Evolutionary conservation across 92 coral and sea anemone species (phyloP).

Genomic region (Pocillopora meandrina): DNA sequence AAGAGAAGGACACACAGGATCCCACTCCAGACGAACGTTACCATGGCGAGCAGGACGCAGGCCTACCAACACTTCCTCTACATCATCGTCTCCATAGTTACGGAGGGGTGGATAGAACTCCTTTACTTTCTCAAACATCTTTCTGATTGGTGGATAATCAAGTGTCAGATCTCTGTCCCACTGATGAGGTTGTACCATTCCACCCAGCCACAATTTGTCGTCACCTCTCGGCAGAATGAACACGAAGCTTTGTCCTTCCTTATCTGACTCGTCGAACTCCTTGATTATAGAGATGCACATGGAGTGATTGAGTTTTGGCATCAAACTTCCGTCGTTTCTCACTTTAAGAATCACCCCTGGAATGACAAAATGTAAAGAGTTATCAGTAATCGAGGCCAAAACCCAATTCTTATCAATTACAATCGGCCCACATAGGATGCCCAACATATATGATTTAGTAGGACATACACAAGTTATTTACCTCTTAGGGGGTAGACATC

Average conservation of each 20-base stretch:
- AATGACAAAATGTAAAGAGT: background rate
- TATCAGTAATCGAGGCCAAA: background rate
- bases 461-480: background rate
- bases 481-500: conserved; percentile 52
- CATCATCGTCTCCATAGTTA: conserved; percentile 33
- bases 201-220: conserved; percentile 34
- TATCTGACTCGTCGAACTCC: conserved; percentile 26
- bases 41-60: conserved; percentile 42
- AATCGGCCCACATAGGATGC: too few relatives aligned
- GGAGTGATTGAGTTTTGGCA: conserved; percentile 36
- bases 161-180: conserved; percentile 29
- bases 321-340: conserved; percentile 27
- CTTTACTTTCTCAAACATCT: conserved; percentile 34
- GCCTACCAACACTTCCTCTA: conserved; percentile 32
- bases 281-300: conserved; percentile 22
- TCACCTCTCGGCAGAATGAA: conserved; percentile 37
- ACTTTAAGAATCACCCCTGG: conserved; percentile 25
- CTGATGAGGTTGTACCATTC: conserved; percentile 35
- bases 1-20: conserved; percentile 31
- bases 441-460: background rate
- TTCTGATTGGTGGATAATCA: conserved; percentile 33
- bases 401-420: too few relatives aligned
- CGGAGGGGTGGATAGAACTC: conserved; percentile 41
- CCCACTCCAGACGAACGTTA: conserved; percentile 47
- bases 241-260: conserved; percentile 36